These are phyloP conservation scores for Cyprinodon brontotheroides DNA, from an alignment of 2,113 vertebrate species.

Conservation along the genomic window DNA sequence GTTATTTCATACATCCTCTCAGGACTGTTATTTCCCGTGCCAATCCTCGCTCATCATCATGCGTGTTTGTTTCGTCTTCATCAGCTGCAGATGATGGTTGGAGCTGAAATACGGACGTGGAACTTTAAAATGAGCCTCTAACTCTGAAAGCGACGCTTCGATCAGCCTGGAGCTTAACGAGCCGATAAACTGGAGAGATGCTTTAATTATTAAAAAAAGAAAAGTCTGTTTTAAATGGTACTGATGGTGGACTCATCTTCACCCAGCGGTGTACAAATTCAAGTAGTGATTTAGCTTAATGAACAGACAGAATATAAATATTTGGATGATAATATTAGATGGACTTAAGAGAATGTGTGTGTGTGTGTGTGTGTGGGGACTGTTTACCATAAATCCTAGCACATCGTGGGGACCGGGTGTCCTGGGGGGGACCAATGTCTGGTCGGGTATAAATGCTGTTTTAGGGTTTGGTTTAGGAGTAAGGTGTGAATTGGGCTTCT, in stretches of 20 bases:
- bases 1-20: slow-evolving; percentile 39
- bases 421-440: too few species aligned
- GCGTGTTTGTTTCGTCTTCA: neutral
- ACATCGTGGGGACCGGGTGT: too few species aligned
- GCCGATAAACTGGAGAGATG: slow-evolving; percentile 2
- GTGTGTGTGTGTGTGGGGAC: neutral
- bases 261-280: slow-evolving; percentile 63
- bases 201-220: slow-evolving; percentile 17
- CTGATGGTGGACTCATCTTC: slow-evolving; percentile 6
- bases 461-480: too few species aligned
- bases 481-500: too few species aligned
- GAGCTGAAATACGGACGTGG: neutral
- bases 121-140: slow-evolving; percentile 9
- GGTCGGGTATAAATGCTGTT: too few species aligned
- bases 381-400: too few species aligned
- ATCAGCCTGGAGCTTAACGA: neutral
- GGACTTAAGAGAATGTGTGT: neutral
- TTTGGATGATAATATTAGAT: slow-evolving; percentile 72
- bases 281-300: slow-evolving; percentile 51
- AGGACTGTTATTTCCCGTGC: slow-evolving; percentile 40
- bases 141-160: neutral
- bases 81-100: neutral
- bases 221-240: neutral
- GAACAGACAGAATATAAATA: slow-evolving; percentile 43
- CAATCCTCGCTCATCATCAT: slow-evolving; percentile 15